These are phyloP conservation scores for Aphis craccivora DNA, from an alignment of 1,140 invertebrate genomes.

Conservation along the genomic window DNA sequence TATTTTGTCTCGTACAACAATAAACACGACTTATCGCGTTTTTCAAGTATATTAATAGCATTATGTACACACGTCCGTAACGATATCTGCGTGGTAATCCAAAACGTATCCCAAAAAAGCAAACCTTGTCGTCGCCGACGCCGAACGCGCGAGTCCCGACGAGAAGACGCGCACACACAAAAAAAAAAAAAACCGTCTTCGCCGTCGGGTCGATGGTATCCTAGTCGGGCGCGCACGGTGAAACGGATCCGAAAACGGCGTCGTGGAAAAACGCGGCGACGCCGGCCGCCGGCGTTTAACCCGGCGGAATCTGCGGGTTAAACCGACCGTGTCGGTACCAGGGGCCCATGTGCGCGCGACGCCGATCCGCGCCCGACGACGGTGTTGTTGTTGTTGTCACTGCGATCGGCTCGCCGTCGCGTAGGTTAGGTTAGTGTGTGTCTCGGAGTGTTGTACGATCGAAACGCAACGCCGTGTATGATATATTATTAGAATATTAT, in stretches of 20 bases:
- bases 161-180: too few relatives aligned
- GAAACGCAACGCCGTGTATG: too few relatives aligned
- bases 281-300: conserved; percentile 27
- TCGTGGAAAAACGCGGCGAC: neutral
- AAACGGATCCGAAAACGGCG: conserved; percentile 46
- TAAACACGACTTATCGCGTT: too few relatives aligned
- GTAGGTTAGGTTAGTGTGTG: too few relatives aligned
- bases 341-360: neutral
- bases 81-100: too few relatives aligned
- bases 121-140: neutral
- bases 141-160: neutral
- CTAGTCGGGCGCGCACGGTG: conserved; percentile 34
- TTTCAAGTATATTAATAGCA: too few relatives aligned
- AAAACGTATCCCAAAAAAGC: neutral
- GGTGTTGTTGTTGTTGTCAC: too few relatives aligned
- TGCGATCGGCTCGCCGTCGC: neutral
- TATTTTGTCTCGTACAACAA: too few relatives aligned
- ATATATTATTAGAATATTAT: too few relatives aligned
- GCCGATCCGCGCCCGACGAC: neutral
- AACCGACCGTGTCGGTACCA: neutral
- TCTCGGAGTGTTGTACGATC: too few relatives aligned
- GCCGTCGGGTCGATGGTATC: neutral
- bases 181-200: neutral
- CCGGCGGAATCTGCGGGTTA: conserved; percentile 8
- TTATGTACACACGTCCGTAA: too few relatives aligned